Evolutionary conservation across 2,797 vertebrate species (phyloP), one percentile per base, ranked within the genome.

Genomic region (Salarias fasciatus): DNA sequence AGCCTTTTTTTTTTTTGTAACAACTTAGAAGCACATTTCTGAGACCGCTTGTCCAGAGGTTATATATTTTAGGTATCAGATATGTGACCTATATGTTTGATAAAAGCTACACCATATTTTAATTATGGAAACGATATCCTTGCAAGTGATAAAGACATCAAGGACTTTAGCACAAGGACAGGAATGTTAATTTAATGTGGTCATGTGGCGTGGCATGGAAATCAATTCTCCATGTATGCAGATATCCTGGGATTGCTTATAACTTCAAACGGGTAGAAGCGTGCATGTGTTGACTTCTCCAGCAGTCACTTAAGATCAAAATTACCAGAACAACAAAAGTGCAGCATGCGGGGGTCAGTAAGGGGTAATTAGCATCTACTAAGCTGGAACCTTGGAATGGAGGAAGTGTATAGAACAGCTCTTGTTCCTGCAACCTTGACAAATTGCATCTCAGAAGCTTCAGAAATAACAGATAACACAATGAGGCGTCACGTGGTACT

Each of bases 211-310:
- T 57, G 30, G 49, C 24, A 8, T 50, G 71, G 24, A 80, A 82
- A 86, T 77, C 18, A 11, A 13, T 71, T 64, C 1, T 59, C 37
- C 49, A 6, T 11, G 47, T 46, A 33, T 14, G 15, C 40, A 37
- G 5, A 53, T 14, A 58, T 43, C 33, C 33, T 70, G 0, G 35
- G 18, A 53, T 46, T 48, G 3, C 3, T 11, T 6, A n/a, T n/a
- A 15, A 75, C 71, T 74, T 78, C 67, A 78, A 70, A 80, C 64
- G 35, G 29, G 52, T 8, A 6, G 40, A 59, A 50, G 24, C 18
- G 18, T 24, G 18, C 18, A 24, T 18, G 24, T 24, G 18, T 24
- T 24, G 18, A 24, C 18, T 2, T 24, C 24, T 24, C 18, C 18
- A 24, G 18, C 18, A 24, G 18, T 24, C 18, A 24, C 18, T 24